Evolutionary conservation across 2,113 vertebrate species (phyloP).

Genomic region (Microtus montanus): DNA sequence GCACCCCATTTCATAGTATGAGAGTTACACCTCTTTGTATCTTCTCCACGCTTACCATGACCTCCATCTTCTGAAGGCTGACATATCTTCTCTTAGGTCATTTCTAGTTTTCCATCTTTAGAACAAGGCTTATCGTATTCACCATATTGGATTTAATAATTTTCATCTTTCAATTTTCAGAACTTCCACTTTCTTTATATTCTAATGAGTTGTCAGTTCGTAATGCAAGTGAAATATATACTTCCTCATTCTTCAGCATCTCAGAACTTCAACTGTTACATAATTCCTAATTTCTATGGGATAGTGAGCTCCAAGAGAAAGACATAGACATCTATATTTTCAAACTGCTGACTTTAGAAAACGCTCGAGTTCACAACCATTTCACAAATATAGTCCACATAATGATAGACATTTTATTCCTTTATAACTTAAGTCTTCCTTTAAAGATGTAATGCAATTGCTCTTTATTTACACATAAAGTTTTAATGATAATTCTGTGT

Average conservation of each 20-base stretch:
- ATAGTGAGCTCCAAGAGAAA: neutral
- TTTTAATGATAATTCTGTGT: neutral
- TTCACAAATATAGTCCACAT: neutral
- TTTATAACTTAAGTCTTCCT: neutral
- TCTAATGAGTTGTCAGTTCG: slow-evolving; percentile 22
- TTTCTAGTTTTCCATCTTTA: neutral
- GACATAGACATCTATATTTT: neutral
- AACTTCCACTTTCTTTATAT: slow-evolving; percentile 1
- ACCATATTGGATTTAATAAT: neutral
- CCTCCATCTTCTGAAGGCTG: neutral
- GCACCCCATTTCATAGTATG: neutral
- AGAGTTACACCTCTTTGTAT: neutral
- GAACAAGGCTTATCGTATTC: neutral
- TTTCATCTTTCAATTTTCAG: neutral
- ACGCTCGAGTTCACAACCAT: neutral
- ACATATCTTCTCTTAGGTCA: neutral
- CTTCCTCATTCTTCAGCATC: neutral
- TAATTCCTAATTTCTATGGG: neutral
- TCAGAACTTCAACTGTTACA: neutral
- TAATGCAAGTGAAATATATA: neutral
- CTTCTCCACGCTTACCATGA: neutral
- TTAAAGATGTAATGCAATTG: neutral
- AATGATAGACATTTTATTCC: neutral
- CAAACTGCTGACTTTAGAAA: neutral
- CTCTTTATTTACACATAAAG: slow-evolving; percentile 1